phyloP scores from a whole-genome alignment of 2,797 vertebrate species.

The Gymnoscopelus microlampas region DNA sequence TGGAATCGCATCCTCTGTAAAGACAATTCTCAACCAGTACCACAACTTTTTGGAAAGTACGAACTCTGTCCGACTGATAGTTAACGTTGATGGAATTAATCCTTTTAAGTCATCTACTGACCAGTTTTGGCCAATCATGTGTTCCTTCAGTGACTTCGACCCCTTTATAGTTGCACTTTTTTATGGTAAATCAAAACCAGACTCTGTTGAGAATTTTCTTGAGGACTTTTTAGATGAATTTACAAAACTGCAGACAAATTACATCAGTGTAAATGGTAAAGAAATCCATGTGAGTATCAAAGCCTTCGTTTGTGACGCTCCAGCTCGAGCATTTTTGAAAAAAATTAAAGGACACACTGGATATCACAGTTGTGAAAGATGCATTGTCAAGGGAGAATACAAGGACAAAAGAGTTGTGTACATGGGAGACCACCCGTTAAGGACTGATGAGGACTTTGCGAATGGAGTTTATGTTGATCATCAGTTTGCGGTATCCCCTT shows the following conservation, averaged over 20 bases:
- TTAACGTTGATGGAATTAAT: too few species aligned
- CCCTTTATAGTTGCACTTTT: slow-evolving; percentile 10
- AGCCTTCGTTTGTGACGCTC: slow-evolving; percentile 15
- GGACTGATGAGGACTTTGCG: slow-evolving; percentile 4
- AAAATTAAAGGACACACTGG: slow-evolving; percentile 18
- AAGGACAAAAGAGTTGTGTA: slow-evolving; percentile 3
- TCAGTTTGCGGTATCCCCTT: slow-evolving; percentile 7
- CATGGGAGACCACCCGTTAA: slow-evolving; percentile 2
- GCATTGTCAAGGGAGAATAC: slow-evolving; percentile 7
- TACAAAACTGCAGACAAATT: neutral
- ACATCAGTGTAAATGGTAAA: neutral
- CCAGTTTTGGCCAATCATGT: too few species aligned
- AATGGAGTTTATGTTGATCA: slow-evolving; percentile 13
- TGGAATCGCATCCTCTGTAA: too few species aligned
- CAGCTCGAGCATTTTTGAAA: slow-evolving; percentile 15
- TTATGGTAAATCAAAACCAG: slow-evolving; percentile 11
- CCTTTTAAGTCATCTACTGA: too few species aligned
- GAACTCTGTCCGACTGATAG: too few species aligned
- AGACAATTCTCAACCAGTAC: too few species aligned
- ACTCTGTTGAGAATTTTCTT: slow-evolving; percentile 12
- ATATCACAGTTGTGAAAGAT: slow-evolving; percentile 19
- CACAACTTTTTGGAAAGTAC: too few species aligned
- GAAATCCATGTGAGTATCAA: slow-evolving; percentile 13
- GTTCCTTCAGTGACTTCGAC: too few species aligned
- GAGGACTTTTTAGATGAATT: slow-evolving; percentile 16